Conservation (phyloP, 2,888 invertebrate species). For the Acronicta alni region DNA sequence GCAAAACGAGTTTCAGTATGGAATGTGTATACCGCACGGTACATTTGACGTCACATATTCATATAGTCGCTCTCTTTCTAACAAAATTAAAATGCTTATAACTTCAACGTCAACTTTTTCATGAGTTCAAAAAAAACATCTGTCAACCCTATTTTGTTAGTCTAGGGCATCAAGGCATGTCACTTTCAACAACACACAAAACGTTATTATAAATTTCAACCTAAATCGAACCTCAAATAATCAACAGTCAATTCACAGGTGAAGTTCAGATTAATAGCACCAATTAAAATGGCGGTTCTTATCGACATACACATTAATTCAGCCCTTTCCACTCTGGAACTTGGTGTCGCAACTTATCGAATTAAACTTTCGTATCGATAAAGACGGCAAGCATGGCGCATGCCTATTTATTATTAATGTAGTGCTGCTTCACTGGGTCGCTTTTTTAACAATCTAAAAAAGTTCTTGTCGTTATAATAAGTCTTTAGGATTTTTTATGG, state of each 20-base stretch:
- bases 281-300: slow-evolving; percentile 54
- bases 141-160: too few relatives aligned
- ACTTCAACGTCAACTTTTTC: too few relatives aligned
- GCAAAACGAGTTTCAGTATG: too few relatives aligned
- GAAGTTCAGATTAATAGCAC: slow-evolving; percentile 55
- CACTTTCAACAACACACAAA: slow-evolving; percentile 5
- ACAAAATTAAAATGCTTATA: too few relatives aligned
- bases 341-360: slow-evolving; percentile 48
- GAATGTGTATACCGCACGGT: too few relatives aligned
- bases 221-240: slow-evolving; percentile 21
- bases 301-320: slow-evolving; percentile 57
- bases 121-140: too few relatives aligned
- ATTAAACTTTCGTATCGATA: slow-evolving; percentile 57
- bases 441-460: slow-evolving; percentile 16
- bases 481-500: too few relatives aligned
- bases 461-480: slow-evolving; percentile 1
- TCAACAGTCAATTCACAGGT: slow-evolving; percentile 53
- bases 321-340: slow-evolving; percentile 22
- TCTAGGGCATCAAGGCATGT: too few relatives aligned
- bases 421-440: neutral
- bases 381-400: slow-evolving; percentile 15
- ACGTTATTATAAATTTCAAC: slow-evolving; percentile 31
- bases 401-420: slow-evolving; percentile 30
- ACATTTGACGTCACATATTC: too few relatives aligned
- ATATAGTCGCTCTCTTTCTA: too few relatives aligned